Percentiles rank a stretch among this genome's conserved stretches.
phyloP scores from a whole-genome alignment of 2,888 invertebrate species.

The Drosophila cognata region DNA sequence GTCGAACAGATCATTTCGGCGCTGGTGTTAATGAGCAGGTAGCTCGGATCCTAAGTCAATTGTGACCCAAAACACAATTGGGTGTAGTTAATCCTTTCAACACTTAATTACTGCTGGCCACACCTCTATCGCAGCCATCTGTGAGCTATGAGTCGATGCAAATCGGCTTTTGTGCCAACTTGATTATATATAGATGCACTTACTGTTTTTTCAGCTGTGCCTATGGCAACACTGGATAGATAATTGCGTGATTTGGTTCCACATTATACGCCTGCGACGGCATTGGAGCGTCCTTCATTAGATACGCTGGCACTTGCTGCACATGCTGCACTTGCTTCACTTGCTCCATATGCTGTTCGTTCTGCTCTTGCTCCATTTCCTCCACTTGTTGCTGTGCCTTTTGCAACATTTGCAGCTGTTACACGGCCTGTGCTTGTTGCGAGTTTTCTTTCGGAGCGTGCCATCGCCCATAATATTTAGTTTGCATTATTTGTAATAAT shows the following conservation, averaged over 20 bases:
- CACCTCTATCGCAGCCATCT: constrained; percentile 18
- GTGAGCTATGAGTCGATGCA: too few species aligned
- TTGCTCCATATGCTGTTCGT: not conserved
- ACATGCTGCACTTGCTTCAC: not conserved
- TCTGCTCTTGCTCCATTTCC: not conserved
- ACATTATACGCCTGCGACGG: not conserved
- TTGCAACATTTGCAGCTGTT: not conserved
- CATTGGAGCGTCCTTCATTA: not conserved
- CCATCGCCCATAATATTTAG: not conserved
- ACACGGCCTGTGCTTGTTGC: not conserved
- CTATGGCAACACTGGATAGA: too few species aligned
- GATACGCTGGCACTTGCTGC: not conserved
- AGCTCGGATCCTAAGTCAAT: constrained; percentile 56
- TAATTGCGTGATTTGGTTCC: not conserved
- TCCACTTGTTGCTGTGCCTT: not conserved
- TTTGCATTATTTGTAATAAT: not conserved
- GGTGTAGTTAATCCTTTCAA: constrained; percentile 70
- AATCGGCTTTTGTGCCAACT: too few species aligned
- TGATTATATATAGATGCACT: too few species aligned
- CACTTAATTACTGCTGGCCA: constrained; percentile 65
- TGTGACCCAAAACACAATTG: constrained; percentile 11
- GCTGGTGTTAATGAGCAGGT: constrained; percentile 66
- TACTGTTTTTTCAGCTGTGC: too few species aligned
- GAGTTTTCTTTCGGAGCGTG: not conserved
- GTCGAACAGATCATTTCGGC: constrained; percentile 3